Percentiles rank a stretch among this genome's conserved stretches.
Conservation (phyloP, 1,140 invertebrate genomes). For the Dendrolimus kikuchii region DNA sequence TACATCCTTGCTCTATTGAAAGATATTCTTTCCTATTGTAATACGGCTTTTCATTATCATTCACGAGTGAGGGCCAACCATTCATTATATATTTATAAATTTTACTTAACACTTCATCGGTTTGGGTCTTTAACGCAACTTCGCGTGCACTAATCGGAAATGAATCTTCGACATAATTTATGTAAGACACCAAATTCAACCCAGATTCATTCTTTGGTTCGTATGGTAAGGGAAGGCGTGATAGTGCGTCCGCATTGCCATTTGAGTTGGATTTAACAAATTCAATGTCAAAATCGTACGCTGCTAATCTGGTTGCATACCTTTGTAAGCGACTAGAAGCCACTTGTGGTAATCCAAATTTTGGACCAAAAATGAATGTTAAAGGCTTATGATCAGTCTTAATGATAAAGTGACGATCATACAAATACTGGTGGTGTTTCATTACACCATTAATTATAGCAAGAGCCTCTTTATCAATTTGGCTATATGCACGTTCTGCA, state of each 20-base stretch:
- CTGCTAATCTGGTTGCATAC: conserved; percentile 1
- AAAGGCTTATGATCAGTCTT: too few species aligned
- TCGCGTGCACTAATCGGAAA: not conserved
- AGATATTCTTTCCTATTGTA: conserved; percentile 1
- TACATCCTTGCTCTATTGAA: conserved; percentile 2
- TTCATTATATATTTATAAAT: conserved; percentile 1
- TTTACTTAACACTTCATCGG: not conserved
- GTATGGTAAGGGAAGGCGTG: not conserved
- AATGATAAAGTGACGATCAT: too few species aligned
- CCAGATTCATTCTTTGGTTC: not conserved
- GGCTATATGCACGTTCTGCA: not conserved
- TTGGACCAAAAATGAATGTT: too few species aligned
- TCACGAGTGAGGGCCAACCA: conserved; percentile 3
- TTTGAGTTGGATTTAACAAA: not conserved
- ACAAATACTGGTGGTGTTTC: too few species aligned
- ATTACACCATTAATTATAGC: not conserved
- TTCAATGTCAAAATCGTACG: not conserved
- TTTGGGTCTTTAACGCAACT: too few species aligned
- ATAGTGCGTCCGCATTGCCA: not conserved
- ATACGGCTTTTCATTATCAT: conserved; percentile 1
- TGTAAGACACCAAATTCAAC: conserved; percentile 1
- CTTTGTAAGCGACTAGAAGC: not conserved
- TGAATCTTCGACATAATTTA: not conserved
- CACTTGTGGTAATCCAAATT: too few species aligned
- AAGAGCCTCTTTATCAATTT: not conserved